Evolutionary conservation across 2,888 invertebrate species (phyloP).

Genomic region (Lacanobia oleracea): DNA sequence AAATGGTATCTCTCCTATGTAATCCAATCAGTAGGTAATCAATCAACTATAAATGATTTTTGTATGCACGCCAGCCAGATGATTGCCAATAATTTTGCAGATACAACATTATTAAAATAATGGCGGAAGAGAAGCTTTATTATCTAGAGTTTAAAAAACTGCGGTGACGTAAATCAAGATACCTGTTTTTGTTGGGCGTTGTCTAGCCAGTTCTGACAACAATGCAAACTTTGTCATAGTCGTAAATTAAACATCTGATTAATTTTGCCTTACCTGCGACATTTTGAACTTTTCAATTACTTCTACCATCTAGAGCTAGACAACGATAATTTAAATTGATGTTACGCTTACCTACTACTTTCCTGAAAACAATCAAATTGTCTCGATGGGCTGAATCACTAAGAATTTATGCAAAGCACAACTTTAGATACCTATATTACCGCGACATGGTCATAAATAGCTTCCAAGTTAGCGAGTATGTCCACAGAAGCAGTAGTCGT

Average conservation of each 20-base stretch:
- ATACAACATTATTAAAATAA: slow-evolving; percentile 39
- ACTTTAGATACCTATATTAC: slow-evolving; percentile 29
- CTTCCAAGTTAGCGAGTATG: slow-evolving; percentile 30
- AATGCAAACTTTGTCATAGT: slow-evolving; percentile 26
- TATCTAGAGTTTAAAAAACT: slow-evolving; percentile 11
- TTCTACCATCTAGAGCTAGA: too few species aligned
- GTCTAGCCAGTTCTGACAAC: slow-evolving; percentile 39
- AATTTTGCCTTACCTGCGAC: background rate
- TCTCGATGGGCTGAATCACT: background rate
- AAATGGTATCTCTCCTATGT: slow-evolving; percentile 43
- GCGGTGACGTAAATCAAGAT: slow-evolving; percentile 34
- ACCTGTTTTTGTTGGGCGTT: slow-evolving; percentile 21
- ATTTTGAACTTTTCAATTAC: too few species aligned
- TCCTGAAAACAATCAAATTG: background rate
- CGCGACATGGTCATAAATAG: slow-evolving; percentile 24
- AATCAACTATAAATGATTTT: slow-evolving; percentile 54
- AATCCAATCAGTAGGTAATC: slow-evolving; percentile 52
- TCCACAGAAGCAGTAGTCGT: slow-evolving; percentile 54
- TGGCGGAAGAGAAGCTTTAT: slow-evolving; percentile 43
- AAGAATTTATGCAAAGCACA: slow-evolving; percentile 15
- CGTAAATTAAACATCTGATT: slow-evolving; percentile 18
- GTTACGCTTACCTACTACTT: background rate
- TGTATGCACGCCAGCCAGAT: slow-evolving; percentile 40
- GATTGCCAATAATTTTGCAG: slow-evolving; percentile 32
- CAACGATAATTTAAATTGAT: too few species aligned